Evolutionary conservation across 2,888 invertebrate genomes (phyloP).

Genomic region (Polietes domitor): DNA sequence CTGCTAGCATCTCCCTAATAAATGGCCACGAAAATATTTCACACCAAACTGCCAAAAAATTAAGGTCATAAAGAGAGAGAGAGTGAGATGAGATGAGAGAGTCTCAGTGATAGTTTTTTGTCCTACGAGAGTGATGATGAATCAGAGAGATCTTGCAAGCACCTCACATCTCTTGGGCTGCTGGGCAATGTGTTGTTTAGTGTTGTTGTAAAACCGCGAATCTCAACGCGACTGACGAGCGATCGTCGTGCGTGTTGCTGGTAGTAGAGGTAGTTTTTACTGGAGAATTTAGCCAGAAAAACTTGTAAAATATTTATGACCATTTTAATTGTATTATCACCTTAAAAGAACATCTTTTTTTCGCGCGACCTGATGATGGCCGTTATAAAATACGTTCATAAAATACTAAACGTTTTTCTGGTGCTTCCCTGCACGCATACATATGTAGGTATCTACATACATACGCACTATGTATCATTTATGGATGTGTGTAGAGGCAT

Average conservation of each 20-base stretch:
- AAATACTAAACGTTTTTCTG: conserved; percentile 42
- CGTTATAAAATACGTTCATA: conserved; percentile 6
- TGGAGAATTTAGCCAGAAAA: conserved; percentile 28
- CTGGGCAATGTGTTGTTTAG: neutral
- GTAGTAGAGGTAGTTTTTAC: conserved; percentile 25
- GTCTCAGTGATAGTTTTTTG: neutral
- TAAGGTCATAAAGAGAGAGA: conserved; percentile 6
- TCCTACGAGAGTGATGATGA: no score
- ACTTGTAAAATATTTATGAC: conserved; percentile 58
- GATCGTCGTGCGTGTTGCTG: neutral
- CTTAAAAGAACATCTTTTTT: conserved; percentile 38
- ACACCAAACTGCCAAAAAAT: conserved; percentile 51
- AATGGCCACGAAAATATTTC: conserved; percentile 54
- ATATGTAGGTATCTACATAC: no score
- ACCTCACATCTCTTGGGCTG: neutral
- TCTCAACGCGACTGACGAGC: conserved; percentile 20
- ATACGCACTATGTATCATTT: no score
- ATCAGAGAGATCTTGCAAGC: neutral
- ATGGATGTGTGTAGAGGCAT: no score
- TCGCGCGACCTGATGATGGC: conserved; percentile 41
- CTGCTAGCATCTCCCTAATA: conserved; percentile 43
- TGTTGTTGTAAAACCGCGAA: conserved; percentile 48
- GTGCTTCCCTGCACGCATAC: no score
- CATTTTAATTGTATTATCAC: conserved; percentile 51
- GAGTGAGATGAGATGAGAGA: neutral